These are phyloP conservation scores for Nymphicus hollandicus DNA, from an alignment of 2,113 vertebrate genomes.

Conservation along the genomic window DNA sequence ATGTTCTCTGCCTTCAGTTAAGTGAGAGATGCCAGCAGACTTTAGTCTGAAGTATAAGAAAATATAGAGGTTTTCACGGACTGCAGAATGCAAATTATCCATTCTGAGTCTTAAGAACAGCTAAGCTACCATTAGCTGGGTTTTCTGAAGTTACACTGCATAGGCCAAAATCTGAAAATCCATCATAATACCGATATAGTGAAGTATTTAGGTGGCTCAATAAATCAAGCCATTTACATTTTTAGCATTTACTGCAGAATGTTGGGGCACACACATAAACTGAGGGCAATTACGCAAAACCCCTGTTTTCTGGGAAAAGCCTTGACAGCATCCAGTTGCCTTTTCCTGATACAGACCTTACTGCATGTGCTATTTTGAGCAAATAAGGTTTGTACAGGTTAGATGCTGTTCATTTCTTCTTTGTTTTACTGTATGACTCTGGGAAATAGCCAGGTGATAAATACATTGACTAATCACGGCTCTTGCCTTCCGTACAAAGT, in stretches of 20 bases:
- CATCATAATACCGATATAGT: neutral
- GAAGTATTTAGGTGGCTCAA: neutral
- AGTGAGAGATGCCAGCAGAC: conserved; percentile 15
- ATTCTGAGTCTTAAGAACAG: neutral
- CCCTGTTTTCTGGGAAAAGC: neutral
- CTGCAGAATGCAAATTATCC: neutral
- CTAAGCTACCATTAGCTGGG: neutral
- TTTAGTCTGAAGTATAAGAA: neutral
- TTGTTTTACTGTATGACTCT: conserved; percentile 47
- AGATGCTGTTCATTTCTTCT: conserved; percentile 59
- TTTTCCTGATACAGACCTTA: conserved; percentile 41
- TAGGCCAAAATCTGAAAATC: neutral
- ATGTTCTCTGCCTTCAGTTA: conserved; percentile 38
- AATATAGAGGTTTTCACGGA: neutral
- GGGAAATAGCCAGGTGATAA: conserved; percentile 58
- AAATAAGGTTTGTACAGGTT: conserved; percentile 51
- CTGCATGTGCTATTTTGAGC: conserved; percentile 34
- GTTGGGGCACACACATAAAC: neutral
- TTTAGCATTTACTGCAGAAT: neutral
- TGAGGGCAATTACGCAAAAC: neutral
- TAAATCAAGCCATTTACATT: neutral
- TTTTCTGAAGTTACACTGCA: neutral
- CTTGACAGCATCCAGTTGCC: neutral
- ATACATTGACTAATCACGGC: conserved; percentile 61
- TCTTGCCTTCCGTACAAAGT: conserved; percentile 50